These are phyloP conservation scores for Ochotona princeps DNA, from an alignment of 2,113 vertebrate genomes.

Conservation along the genomic window DNA sequence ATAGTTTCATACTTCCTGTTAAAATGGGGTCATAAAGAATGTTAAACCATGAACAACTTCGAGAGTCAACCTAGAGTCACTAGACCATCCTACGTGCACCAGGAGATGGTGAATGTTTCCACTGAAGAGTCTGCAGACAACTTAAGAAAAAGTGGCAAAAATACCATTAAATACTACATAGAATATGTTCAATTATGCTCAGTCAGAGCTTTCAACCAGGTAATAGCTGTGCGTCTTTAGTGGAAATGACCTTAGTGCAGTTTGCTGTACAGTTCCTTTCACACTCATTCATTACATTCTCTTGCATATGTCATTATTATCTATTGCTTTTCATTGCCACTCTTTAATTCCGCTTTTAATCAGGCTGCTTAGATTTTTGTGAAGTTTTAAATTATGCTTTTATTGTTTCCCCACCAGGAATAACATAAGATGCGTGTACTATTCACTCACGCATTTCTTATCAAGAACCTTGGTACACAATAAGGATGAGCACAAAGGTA, in stretches of 20 bases:
- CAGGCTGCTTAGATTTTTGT: not conserved
- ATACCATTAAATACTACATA: constrained; percentile 18
- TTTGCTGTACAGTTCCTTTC: constrained; percentile 26
- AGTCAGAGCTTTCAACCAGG: constrained; percentile 63
- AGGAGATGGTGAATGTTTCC: constrained; percentile 13
- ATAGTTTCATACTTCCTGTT: constrained; percentile 60
- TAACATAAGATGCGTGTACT: too few species aligned
- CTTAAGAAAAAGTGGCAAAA: constrained; percentile 48
- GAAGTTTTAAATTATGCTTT: not conserved
- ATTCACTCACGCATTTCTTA: not conserved
- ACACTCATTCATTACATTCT: not conserved
- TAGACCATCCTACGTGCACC: not conserved
- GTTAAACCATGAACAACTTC: constrained; percentile 46
- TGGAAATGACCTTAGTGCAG: constrained; percentile 44
- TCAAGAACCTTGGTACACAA: not conserved
- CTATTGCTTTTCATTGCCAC: not conserved
- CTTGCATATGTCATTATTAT: not conserved
- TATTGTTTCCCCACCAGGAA: not conserved
- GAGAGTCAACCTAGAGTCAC: constrained; percentile 15
- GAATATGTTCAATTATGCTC: constrained; percentile 59
- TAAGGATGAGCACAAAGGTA: not conserved
- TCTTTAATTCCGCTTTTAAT: not conserved
- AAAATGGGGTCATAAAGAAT: constrained; percentile 64
- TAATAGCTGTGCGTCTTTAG: constrained; percentile 66
- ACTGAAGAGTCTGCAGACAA: constrained; percentile 55